Evolutionary conservation across 1,140 invertebrate genomes (phyloP).

Genomic region (Nilaparvata lugens): DNA sequence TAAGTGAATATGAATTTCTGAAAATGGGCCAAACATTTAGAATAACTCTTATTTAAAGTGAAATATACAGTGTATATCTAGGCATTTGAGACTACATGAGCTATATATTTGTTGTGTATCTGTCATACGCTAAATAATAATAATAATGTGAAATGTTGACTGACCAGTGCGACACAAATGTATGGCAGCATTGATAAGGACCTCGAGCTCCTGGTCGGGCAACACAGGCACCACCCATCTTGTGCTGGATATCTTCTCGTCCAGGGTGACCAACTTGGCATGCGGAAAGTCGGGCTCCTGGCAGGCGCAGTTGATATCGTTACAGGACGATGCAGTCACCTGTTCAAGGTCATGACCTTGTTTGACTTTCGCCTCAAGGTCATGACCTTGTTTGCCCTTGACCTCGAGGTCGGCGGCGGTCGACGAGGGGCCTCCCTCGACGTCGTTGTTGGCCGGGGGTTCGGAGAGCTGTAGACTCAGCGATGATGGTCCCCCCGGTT

Average conservation of each 20-base stretch:
- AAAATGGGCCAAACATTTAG: no score
- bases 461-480: not conserved
- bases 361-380: no score
- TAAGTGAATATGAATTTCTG: no score
- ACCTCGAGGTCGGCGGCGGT: no score
- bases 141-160: not conserved
- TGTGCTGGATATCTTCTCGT: slow-evolving; percentile 90
- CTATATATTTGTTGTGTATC: no score
- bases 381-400: no score
- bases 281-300: slow-evolving; percentile 59
- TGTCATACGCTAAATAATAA: no score
- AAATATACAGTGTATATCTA: no score
- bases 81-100: no score
- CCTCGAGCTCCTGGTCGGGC: slow-evolving; percentile 91
- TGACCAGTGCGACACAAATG: slow-evolving; percentile 68
- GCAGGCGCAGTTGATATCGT: slow-evolving; percentile 15
- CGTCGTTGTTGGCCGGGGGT: not conserved
- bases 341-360: no score
- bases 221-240: slow-evolving; percentile 96
- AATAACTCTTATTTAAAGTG: no score
- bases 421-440: slow-evolving; percentile 4
- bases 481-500: slow-evolving; percentile 12
- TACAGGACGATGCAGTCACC: slow-evolving; percentile 11
- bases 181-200: slow-evolving; percentile 81
- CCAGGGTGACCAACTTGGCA: slow-evolving; percentile 73